Evolutionary conservation across 2,113 vertebrate genomes (phyloP), one percentile per base, ranked within the genome.

Genomic region (Collichthys lucidus): DNA sequence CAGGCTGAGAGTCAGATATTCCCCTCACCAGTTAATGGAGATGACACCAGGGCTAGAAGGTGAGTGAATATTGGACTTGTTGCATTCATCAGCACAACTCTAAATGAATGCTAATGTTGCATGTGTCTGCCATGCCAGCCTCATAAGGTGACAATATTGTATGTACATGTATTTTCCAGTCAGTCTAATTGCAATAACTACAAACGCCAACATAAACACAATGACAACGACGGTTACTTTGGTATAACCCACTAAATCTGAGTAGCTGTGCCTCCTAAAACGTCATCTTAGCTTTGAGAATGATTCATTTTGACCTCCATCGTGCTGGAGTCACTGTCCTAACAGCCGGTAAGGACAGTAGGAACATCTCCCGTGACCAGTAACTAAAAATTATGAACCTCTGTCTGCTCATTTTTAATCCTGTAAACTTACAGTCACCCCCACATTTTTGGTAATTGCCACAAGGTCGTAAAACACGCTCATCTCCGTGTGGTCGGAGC

Each of bases 401-500:
- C 31, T 44, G 47, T 26, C 57, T 64, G 31, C 16, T 47, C 15
- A 47, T 69, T 80, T 60, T 24, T 77, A 53, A 73, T 61, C 74
- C 16, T 19, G 7, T 50, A 69, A 22, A 72, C 46, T 59, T 20
- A 40, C 72, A 79, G 29, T 14, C 44, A 63, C 24, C 64, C 69
- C 46, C 26, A 26, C 26, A 22, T 20, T 79, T 29, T 26, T 40
- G 11, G 12, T 76, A 15, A 68, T 53, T 11, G n/a, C n/a, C 29
- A 83, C 72, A 22, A 77, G 70, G 61, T 56, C 44, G 74, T 66
- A 71, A 88, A 85, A 67, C 85, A 85, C 40, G 19, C 46, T 79
- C 76, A 65, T 83, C 74, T 74, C 83, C 77, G 74, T 78, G 73
- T 50, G 47, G 8, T 64, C 50, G 74, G 70, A 77, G 52, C 44